These are phyloP conservation scores for Cinclus cinclus DNA, from an alignment of 2,113 vertebrate genomes.

Conservation along the genomic window DNA sequence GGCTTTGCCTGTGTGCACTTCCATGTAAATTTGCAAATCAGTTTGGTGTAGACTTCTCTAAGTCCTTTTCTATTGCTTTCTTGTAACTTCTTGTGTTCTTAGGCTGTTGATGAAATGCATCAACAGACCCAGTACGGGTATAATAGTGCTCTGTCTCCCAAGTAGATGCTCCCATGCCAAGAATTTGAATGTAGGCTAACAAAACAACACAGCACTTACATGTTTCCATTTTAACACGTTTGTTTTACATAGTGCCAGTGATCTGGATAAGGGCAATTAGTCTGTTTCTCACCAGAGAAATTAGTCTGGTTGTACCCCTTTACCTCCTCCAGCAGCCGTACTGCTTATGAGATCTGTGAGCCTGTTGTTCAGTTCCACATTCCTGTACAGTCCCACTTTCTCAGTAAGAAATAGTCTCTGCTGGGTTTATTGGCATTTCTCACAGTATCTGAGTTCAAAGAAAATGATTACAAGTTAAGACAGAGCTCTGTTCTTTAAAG, in stretches of 20 bases:
- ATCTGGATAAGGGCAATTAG: constrained; percentile 50
- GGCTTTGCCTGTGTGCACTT: background rate
- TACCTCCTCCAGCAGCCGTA: constrained; percentile 25
- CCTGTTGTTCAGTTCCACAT: constrained; percentile 46
- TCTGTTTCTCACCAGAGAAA: constrained; percentile 42
- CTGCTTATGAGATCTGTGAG: constrained; percentile 32
- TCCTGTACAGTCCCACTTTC: constrained; percentile 50
- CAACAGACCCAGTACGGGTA: background rate
- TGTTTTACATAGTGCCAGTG: constrained; percentile 40
- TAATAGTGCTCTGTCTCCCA: background rate
- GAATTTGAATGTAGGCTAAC: background rate
- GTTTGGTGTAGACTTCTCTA: background rate
- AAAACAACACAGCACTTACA: background rate
- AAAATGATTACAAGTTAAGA: constrained; percentile 78
- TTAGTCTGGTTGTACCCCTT: background rate
- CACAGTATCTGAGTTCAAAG: constrained; percentile 76
- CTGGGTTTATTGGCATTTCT: constrained; percentile 77
- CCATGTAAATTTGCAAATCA: background rate
- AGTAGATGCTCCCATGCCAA: background rate
- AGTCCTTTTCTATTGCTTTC: background rate
- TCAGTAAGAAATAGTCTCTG: constrained; percentile 69
- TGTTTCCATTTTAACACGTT: background rate
- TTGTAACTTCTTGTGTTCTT: background rate
- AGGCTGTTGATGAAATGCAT: background rate
- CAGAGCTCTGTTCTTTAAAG: constrained; percentile 72